These are phyloP conservation scores for Pandemis heparana DNA, from an alignment of 2,888 invertebrate genomes.

Conservation along the genomic window DNA sequence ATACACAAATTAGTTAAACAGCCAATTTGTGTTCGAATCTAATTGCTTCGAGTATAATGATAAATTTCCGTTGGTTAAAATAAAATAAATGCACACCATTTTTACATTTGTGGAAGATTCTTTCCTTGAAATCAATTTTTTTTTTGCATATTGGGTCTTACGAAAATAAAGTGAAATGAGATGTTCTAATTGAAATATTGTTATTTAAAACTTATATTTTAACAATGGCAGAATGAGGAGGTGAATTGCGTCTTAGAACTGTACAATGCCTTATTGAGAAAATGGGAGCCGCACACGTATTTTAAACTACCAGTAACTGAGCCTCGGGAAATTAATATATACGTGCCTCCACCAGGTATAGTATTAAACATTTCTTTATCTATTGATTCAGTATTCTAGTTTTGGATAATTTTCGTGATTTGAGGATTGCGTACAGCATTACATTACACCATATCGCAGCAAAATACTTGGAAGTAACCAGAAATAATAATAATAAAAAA, in stretches of 20 bases:
- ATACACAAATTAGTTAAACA: too few species aligned
- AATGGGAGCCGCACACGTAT: constrained; percentile 69
- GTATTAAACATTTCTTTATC: neutral
- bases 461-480: neutral
- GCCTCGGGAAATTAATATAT: constrained; percentile 60
- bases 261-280: constrained; percentile 56
- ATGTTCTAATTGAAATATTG: neutral
- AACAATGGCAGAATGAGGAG: constrained; percentile 59
- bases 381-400: neutral
- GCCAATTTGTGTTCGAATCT: too few species aligned
- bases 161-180: too few species aligned
- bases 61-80: too few species aligned
- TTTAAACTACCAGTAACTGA: constrained; percentile 72
- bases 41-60: too few species aligned
- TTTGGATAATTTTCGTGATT: too few species aligned
- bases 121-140: too few species aligned
- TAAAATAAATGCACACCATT: too few species aligned
- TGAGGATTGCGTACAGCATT: neutral
- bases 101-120: too few species aligned
- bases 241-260: constrained; percentile 72
- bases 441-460: neutral
- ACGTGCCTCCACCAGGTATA: constrained; percentile 61
- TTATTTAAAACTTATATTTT: constrained; percentile 9
- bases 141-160: too few species aligned
- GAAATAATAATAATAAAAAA: neutral